Percentiles rank a stretch among this genome's conserved stretches.
phyloP scores from a whole-genome alignment of 1,140 invertebrate genomes.

The Diuraphis noxia region DNA sequence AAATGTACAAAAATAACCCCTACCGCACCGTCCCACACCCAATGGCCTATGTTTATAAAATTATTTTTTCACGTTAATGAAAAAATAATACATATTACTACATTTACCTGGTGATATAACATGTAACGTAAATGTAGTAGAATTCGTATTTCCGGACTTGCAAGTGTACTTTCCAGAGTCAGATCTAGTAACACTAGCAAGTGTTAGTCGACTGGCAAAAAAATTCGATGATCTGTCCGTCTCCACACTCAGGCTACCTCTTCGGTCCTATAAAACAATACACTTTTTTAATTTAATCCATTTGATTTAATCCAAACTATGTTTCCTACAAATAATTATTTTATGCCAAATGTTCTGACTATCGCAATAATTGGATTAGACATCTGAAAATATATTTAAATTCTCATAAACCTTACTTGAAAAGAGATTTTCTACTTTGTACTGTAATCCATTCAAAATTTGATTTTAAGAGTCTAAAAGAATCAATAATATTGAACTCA shows the following conservation, averaged over 20 bases:
- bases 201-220: conserved; percentile 62
- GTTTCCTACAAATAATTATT: neutral
- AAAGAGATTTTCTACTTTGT: neutral
- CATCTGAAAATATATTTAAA: neutral
- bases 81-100: neutral
- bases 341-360: neutral
- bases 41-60: no score
- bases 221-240: conserved; percentile 62
- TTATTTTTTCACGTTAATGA: no score
- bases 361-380: neutral
- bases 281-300: neutral
- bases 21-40: no score
- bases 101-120: conserved; percentile 59
- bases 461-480: no score
- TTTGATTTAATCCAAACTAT: neutral
- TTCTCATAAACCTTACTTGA: neutral
- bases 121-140: conserved; percentile 62
- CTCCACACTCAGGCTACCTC: conserved; percentile 63
- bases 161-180: conserved; percentile 67
- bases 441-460: neutral
- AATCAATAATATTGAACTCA: neutral
- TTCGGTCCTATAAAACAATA: conserved; percentile 58
- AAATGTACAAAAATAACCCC: no score
- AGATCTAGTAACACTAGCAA: conserved; percentile 60
- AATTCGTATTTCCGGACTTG: conserved; percentile 62